Evolutionary conservation across 2,113 vertebrate genomes (phyloP).

Genomic region (Lepus americanus): DNA sequence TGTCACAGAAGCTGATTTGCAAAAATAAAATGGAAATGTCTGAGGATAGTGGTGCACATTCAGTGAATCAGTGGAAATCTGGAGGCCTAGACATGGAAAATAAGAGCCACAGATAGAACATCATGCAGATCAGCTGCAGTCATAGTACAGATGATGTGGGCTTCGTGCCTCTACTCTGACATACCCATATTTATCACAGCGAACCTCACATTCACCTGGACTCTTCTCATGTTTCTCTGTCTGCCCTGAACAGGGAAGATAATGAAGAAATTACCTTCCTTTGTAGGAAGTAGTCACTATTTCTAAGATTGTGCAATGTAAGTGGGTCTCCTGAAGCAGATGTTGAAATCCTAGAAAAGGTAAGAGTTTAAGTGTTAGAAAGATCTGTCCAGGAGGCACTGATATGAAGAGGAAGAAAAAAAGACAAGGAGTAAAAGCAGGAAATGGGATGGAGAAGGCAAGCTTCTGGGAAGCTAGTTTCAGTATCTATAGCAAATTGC

Average conservation of each 20-base stretch:
- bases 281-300: neutral
- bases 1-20: neutral
- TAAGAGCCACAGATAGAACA: neutral
- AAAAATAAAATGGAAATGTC: neutral
- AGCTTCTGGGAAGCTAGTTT: neutral
- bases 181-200: neutral
- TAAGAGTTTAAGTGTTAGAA: neutral
- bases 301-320: neutral
- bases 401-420: neutral
- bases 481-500: neutral
- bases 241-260: neutral
- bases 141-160: neutral
- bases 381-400: neutral
- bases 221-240: neutral
- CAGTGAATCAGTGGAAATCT: neutral
- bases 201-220: neutral
- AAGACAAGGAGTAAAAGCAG: neutral
- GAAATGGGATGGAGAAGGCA: neutral
- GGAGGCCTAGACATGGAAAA: neutral
- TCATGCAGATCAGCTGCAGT: neutral
- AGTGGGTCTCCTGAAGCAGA: neutral
- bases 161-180: neutral
- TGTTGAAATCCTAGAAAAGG: neutral
- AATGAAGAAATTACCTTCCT: neutral
- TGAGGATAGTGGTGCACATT: neutral